phyloP scores from a whole-genome alignment of 2,888 invertebrate species.

The Clepsis dumicolana region DNA sequence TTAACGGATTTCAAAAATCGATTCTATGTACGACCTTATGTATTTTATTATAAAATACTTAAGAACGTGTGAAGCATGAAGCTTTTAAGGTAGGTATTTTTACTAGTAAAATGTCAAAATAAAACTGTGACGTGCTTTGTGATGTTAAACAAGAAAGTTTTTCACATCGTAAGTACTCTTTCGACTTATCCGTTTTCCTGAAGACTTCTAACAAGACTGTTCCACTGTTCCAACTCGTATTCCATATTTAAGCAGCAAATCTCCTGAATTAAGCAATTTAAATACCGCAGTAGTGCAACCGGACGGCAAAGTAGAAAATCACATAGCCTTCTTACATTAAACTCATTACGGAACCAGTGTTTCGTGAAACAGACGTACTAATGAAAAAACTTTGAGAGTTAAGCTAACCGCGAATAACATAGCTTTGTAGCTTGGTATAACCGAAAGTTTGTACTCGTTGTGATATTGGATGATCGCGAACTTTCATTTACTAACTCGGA shows the following conservation, averaged over 20 bases:
- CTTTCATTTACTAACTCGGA: conserved; percentile 36
- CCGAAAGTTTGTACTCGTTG: conserved; percentile 33
- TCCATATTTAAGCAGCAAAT: conserved; percentile 1
- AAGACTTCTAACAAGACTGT: background rate
- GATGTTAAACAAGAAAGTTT: background rate
- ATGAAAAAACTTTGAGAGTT: conserved; percentile 62
- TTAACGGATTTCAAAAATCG: too few relatives aligned
- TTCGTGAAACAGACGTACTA: conserved; percentile 51
- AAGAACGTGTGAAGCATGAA: too few relatives aligned
- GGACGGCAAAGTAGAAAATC: conserved; percentile 22
- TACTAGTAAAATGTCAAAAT: background rate
- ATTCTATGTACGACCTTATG: too few relatives aligned
- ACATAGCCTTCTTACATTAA: conserved; percentile 30
- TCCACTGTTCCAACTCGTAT: background rate
- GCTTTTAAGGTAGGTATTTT: background rate
- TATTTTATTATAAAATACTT: too few relatives aligned
- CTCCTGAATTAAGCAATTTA: conserved; percentile 16
- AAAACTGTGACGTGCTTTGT: background rate
- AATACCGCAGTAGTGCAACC: conserved; percentile 15
- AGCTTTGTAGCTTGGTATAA: conserved; percentile 46
- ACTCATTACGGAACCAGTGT: conserved; percentile 38
- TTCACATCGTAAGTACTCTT: background rate
- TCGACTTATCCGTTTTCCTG: background rate
- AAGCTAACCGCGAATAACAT: conserved; percentile 53
- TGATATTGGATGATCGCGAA: conserved; percentile 41